Percentiles rank a stretch among this genome's conserved stretches.
These are phyloP conservation scores for Heliothis virescens DNA, from an alignment of 1,140 invertebrate species.

Conservation along the genomic window DNA sequence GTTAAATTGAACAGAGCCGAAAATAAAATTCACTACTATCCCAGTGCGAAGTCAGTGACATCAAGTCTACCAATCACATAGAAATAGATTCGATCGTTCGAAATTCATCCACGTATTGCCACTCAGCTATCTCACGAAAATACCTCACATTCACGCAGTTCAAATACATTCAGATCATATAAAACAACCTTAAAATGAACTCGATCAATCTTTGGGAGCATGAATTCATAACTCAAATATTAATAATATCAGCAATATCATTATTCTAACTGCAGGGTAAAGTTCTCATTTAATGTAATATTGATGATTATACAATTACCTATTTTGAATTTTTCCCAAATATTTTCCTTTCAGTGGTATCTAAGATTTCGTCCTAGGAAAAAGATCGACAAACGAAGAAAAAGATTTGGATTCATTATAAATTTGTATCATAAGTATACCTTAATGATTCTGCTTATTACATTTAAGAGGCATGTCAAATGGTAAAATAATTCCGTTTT, in stretches of 20 bases:
- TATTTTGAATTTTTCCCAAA: too few species aligned
- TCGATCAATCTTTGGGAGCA: conserved; percentile 18
- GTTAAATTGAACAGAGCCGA: conserved; percentile 8
- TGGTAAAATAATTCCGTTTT: too few species aligned
- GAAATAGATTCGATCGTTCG: conserved; percentile 22
- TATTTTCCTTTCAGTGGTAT: too few species aligned
- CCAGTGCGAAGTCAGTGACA: conserved; percentile 27
- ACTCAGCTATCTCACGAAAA: background rate
- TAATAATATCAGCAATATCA: background rate
- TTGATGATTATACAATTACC: too few species aligned
- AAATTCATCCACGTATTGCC: conserved; percentile 28
- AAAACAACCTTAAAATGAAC: conserved; percentile 2
- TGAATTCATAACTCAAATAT: background rate
- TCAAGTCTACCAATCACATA: background rate
- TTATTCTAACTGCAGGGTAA: too few species aligned
- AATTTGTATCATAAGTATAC: too few species aligned
- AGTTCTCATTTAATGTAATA: too few species aligned
- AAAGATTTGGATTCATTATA: too few species aligned
- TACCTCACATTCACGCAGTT: conserved; percentile 11
- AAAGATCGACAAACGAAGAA: too few species aligned
- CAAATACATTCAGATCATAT: conserved; percentile 23
- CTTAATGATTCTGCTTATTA: too few species aligned
- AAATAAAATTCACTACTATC: conserved; percentile 12
- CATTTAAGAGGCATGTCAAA: too few species aligned
- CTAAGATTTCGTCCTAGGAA: too few species aligned